Percentiles rank a stretch among this genome's conserved stretches.
These are phyloP conservation scores for Graptemys geographica DNA, from an alignment of 2,797 vertebrate genomes.

Conservation along the genomic window DNA sequence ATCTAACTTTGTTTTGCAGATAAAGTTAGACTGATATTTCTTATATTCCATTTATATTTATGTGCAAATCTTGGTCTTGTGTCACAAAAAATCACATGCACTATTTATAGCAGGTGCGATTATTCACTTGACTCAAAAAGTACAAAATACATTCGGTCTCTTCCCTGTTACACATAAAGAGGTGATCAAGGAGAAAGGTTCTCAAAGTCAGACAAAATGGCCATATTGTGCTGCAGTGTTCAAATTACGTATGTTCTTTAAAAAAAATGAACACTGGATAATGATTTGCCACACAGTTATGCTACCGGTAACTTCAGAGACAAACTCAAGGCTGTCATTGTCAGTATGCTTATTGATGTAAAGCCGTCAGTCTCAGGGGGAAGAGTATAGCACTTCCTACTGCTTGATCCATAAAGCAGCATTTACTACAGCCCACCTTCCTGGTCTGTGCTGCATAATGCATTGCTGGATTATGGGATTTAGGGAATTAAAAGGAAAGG, in stretches of 20 bases:
- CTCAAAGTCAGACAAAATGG: constrained; percentile 65
- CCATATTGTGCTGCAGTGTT: constrained; percentile 56
- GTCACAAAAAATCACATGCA: constrained; percentile 1
- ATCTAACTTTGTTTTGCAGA: neutral
- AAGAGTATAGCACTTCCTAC: constrained; percentile 77
- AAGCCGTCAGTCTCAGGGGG: constrained; percentile 75
- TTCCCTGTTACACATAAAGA: constrained; percentile 36
- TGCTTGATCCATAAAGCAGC: constrained; percentile 78
- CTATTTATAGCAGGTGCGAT: neutral
- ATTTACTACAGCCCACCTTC: constrained; percentile 77
- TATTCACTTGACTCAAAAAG: constrained; percentile 17
- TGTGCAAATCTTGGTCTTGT: neutral
- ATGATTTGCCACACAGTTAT: constrained; percentile 73
- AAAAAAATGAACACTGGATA: constrained; percentile 72
- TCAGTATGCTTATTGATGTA: constrained; percentile 79
- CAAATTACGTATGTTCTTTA: constrained; percentile 68
- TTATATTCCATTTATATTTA: neutral
- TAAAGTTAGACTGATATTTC: neutral
- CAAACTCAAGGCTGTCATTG: constrained; percentile 63
- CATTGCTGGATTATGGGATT: constrained; percentile 74
- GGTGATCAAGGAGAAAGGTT: constrained; percentile 54
- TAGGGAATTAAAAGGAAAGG: constrained; percentile 76
- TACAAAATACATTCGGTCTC: constrained; percentile 31
- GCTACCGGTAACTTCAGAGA: constrained; percentile 76
- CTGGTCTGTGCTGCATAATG: constrained; percentile 75